Evolutionary conservation across 2,888 invertebrate species (phyloP), one percentile per base, ranked within the genome.

Genomic region (Leucophenga montana): DNA sequence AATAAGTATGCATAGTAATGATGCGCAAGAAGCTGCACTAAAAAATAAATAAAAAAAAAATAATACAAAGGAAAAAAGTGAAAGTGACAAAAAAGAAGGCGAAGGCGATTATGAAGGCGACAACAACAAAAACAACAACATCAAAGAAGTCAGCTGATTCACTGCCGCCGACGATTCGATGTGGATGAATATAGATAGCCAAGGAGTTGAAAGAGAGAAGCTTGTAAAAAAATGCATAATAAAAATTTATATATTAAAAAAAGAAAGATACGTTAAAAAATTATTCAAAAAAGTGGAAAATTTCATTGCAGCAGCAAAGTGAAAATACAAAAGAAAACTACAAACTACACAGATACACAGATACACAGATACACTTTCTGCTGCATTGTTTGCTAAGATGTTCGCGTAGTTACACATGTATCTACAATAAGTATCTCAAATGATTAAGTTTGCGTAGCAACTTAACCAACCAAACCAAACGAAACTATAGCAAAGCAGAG

Each of bases 191-290:
- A n/a, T n/a, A 50, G 1, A 13, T n/a, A 1, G 13, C 6, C n/a
- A 50, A n/a, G 16, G 73, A 71, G 81, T 67, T 82, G 74, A 81
- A 80, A 84, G 77, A 81, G 81, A 84, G 81, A 84, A 84, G 69
- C 67, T 72, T 66, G 59, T 67, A 70, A 39, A n/a, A 13, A 50
- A 50, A 5, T 50, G 14, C 50, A 50, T 50, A 50, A 74, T 71
- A 78, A 71, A 67, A 59, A 56, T 75, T 79, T 82, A 72, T 83
- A 79, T 76, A 79, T 77, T 31, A 69, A 68, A 71, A 31, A 54
- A 50, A 65, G 56, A 61, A 66, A 62, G 59, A n/a, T n/a, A n/a
- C 22, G 14, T 20, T 4, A 50, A 50, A 50, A 50, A 50, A 50
- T 16, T n/a, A 48, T 16, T 3, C 61, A 27, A 59, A 27, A 61